Base-by-base conservation (phyloP, 2,113 vertebrate species). In the Corythornis madagascariensis region DNA sequence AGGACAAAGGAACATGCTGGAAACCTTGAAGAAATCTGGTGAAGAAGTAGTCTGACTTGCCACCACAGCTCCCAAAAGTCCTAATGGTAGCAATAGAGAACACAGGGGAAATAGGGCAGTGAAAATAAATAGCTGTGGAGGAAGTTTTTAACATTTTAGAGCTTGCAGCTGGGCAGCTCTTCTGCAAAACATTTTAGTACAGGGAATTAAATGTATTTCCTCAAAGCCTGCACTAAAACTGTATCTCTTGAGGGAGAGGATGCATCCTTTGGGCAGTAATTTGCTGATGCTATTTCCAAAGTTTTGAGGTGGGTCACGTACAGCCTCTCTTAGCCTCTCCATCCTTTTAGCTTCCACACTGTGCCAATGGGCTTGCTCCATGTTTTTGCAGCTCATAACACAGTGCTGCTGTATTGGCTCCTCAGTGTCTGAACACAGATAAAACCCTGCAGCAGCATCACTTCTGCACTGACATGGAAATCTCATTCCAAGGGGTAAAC, bases 111-210 rank as follows among this genome's bases (percentile, higher is more conserved):
- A 48, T 16, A 71, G 65, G 42, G 60, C n/a, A 86, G n/a, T 0
- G 2, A 65, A 75, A 91, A 63, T 65, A 89, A 95, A 86, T 75
- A 65, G 57, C 48, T 89, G 57, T 72, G 60, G 31, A 76, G 40
- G 77, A 82, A 73, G 55, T 76, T 85, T 73, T 87, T 60, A 79
- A 65, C 31, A 67, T 75, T 94, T 92, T 69, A 92, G 65, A 94
- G 72, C 60, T 59, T 95, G 81, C 84, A 94, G 89, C 86, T 88
- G 59, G 81, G 63, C 70, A 93, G 61, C 59, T 89, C 7, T 92
- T 96, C 53, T 75, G 60, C 72, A 70, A 69, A 91, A 92, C n/a
- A 79, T 60, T 86, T 94, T 91, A 92, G 82, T 90, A 89, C 11
- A 94, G 38, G n/a, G 47, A 82, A 59, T 45, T 64, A 56, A 93